Conservation (phyloP, 2,888 invertebrate genomes). For the Drosophila atripex region DNA sequence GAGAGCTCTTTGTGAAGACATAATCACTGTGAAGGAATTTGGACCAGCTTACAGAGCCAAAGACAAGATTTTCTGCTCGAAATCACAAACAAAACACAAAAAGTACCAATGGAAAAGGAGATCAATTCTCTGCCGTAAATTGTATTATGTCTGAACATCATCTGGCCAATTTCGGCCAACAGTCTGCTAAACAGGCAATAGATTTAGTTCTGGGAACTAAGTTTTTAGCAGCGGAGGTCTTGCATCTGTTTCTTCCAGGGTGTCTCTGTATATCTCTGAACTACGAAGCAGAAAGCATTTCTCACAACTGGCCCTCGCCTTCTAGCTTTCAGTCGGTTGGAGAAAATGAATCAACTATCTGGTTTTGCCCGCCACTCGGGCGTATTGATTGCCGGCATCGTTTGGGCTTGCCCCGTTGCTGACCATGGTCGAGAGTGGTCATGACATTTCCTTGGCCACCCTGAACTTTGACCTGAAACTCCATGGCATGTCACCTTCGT, state of each 20-base stretch:
- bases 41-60: slow-evolving; percentile 11
- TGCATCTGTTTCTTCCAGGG: background rate
- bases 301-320: background rate
- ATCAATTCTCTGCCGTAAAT: background rate
- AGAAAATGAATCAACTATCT: slow-evolving; percentile 4
- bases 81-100: slow-evolving; percentile 25
- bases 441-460: slow-evolving; percentile 18
- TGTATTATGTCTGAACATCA: slow-evolving; percentile 34
- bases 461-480: slow-evolving; percentile 30
- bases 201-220: background rate
- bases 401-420: background rate
- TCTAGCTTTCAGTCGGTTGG: slow-evolving; percentile 1
- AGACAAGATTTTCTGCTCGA: slow-evolving; percentile 34
- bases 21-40: slow-evolving; percentile 44
- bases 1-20: slow-evolving; percentile 14
- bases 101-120: slow-evolving; percentile 20
- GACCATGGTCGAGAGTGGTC: slow-evolving; percentile 14
- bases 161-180: slow-evolving; percentile 4
- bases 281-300: slow-evolving; percentile 19
- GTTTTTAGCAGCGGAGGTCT: background rate
- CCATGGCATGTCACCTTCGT: slow-evolving; percentile 34
- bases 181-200: background rate
- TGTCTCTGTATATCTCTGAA: slow-evolving; percentile 12
- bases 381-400: slow-evolving; percentile 47
- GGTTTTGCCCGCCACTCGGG: slow-evolving; percentile 36